A percentile compares a stretch with the other conserved stretches of the same genome.
Evolutionary conservation across 1,140 invertebrate species (phyloP).

Genomic region (Drosophila obscura): DNA sequence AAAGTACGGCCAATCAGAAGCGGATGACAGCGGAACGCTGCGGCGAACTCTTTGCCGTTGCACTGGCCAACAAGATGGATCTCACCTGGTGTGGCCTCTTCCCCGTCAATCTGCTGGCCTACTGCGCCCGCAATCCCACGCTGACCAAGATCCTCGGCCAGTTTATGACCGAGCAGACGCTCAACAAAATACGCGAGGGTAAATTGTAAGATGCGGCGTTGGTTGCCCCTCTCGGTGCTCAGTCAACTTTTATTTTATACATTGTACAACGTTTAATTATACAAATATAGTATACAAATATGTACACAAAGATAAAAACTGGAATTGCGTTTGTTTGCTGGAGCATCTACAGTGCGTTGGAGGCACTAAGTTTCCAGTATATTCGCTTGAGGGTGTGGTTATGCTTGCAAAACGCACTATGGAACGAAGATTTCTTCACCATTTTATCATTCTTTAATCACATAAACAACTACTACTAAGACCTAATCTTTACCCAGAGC

Average conservation of each 20-base stretch:
- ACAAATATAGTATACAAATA: slow-evolving; percentile 7
- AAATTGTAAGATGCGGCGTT: slow-evolving; percentile 47
- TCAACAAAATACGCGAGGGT: slow-evolving; percentile 84
- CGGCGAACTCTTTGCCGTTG: slow-evolving; percentile 88
- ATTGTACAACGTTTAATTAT: slow-evolving; percentile 36
- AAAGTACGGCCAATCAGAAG: slow-evolving; percentile 84
- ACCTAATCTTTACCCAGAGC: slow-evolving; percentile 40
- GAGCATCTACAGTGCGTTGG: background rate
- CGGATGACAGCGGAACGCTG: slow-evolving; percentile 89
- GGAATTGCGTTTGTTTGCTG: background rate
- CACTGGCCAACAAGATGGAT: slow-evolving; percentile 90
- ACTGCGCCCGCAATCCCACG: slow-evolving; percentile 87
- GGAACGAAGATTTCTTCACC: slow-evolving; percentile 9
- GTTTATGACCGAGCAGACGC: slow-evolving; percentile 71
- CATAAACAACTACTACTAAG: slow-evolving; percentile 3
- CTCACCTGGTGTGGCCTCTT: slow-evolving; percentile 91
- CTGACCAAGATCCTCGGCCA: slow-evolving; percentile 83
- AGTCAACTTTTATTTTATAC: slow-evolving; percentile 41
- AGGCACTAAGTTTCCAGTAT: too few species aligned
- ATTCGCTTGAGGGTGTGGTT: too few species aligned
- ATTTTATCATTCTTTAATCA: slow-evolving; percentile 12
- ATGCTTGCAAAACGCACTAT: slow-evolving; percentile 7
- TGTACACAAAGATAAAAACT: slow-evolving; percentile 39
- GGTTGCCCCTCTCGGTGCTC: slow-evolving; percentile 10
- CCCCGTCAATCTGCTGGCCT: slow-evolving; percentile 87